Conservation (phyloP, 2,113 vertebrate genomes). For the Ciconia maguari region DNA sequence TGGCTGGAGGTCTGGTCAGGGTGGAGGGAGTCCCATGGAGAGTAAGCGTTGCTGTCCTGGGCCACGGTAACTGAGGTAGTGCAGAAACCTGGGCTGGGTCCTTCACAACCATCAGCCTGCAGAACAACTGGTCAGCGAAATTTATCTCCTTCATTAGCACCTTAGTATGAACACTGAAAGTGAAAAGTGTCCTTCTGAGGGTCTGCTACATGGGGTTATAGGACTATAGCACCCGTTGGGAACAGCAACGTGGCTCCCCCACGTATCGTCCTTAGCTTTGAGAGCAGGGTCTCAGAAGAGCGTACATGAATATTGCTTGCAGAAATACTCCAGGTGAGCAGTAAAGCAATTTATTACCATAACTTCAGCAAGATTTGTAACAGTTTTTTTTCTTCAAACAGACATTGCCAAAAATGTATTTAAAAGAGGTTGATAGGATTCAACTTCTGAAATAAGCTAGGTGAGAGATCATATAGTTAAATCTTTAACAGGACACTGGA, state of each 20-base stretch:
- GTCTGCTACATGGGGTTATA: background rate
- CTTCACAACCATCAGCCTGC: background rate
- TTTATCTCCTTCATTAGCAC: background rate
- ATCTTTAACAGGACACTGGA: background rate
- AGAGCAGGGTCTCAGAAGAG: background rate
- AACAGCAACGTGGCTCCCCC: background rate
- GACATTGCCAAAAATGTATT: background rate
- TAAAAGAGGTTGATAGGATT: background rate
- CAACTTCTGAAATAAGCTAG: background rate
- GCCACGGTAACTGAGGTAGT: background rate
- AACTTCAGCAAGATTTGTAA: background rate
- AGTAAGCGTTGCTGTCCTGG: background rate
- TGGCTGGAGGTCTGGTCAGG: background rate
- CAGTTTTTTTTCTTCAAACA: background rate
- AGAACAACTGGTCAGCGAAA: background rate
- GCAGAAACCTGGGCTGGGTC: background rate
- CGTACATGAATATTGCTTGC: background rate
- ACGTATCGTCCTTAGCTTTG: background rate
- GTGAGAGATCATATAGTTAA: background rate
- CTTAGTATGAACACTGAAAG: background rate
- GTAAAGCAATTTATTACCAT: background rate
- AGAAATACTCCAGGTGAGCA: background rate
- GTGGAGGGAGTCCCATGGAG: background rate
- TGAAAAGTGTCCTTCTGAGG: background rate
- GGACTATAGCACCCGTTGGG: constrained; percentile 17